These are phyloP conservation scores for Agrilus planipennis DNA, from an alignment of 1,140 invertebrate genomes.

Conservation along the genomic window DNA sequence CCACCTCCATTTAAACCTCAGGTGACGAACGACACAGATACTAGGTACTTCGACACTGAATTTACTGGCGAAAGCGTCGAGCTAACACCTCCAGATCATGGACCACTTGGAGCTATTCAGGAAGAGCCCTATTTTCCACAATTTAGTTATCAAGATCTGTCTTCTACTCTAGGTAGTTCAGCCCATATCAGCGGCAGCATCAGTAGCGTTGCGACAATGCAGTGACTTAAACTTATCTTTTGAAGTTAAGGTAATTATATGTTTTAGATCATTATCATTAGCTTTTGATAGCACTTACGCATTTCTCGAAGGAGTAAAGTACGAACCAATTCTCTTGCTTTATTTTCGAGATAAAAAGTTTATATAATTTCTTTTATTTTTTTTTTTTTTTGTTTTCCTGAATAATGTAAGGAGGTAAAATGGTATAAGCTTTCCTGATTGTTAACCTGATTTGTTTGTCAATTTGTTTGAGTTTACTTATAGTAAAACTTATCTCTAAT, in stretches of 20 bases:
- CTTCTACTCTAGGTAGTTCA: constrained; percentile 32
- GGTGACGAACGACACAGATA: constrained; percentile 92
- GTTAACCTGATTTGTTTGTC: no score
- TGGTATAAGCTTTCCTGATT: no score
- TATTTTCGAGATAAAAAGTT: no score
- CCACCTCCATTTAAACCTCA: constrained; percentile 91
- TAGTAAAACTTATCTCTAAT: no score
- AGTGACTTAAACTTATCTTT: constrained; percentile 22
- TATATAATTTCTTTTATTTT: no score
- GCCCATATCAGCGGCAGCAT: constrained; percentile 30
- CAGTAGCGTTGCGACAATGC: constrained; percentile 28
- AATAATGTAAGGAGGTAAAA: no score
- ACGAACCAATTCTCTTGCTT: no score
- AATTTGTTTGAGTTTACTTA: no score
- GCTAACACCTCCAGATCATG: constrained; percentile 81
- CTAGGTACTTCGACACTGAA: constrained; percentile 93
- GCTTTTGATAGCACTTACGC: no score
- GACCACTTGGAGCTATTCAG: constrained; percentile 44
- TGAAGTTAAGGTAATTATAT: constrained; percentile 4
- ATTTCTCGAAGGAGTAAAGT: no score
- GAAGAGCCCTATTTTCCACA: constrained; percentile 54
- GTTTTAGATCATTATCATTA: no score
- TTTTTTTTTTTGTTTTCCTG: no score
- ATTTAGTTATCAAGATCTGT: constrained; percentile 51
- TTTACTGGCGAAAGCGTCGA: constrained; percentile 97